Evolutionary conservation across 1,140 invertebrate genomes (phyloP).

Genomic region (Drosophila jambulina): DNA sequence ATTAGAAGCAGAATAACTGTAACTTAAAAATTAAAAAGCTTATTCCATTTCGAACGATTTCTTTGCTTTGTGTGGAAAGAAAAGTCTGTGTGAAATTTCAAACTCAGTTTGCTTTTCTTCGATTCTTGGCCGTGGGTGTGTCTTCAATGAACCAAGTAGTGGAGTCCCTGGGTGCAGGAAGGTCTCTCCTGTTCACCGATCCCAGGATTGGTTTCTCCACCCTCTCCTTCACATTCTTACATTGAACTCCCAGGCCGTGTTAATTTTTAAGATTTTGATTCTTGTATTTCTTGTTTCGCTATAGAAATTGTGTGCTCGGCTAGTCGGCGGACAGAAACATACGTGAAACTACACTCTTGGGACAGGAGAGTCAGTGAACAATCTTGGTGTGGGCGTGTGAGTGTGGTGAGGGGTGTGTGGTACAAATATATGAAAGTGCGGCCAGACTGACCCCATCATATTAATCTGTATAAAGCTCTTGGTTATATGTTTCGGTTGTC

Average conservation of each 20-base stretch:
- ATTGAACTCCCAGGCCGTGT: constrained; percentile 30
- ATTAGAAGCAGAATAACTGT: constrained; percentile 85
- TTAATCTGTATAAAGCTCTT: constrained; percentile 72
- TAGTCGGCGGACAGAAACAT: constrained; percentile 73
- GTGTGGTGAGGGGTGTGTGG: constrained; percentile 22
- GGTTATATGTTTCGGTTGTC: constrained; percentile 47
- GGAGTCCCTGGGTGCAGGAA: neutral
- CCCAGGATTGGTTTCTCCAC: neutral
- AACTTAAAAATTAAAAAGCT: constrained; percentile 83
- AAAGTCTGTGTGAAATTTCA: constrained; percentile 55
- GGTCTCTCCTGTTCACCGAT: neutral
- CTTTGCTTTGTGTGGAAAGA: constrained; percentile 48
- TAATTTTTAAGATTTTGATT: constrained; percentile 79
- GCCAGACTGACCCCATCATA: constrained; percentile 34
- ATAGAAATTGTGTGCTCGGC: constrained; percentile 76
- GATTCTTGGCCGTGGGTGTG: constrained; percentile 32
- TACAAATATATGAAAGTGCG: constrained; percentile 45
- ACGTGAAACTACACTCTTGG: constrained; percentile 41
- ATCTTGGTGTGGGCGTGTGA: constrained; percentile 26
- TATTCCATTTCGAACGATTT: constrained; percentile 57
- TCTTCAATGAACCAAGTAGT: neutral
- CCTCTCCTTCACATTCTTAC: constrained; percentile 8
- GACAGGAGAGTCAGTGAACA: constrained; percentile 40
- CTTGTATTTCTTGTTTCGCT: constrained; percentile 45
- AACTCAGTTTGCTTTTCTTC: constrained; percentile 20